Base-by-base conservation (phyloP, 2,797 vertebrate species). In the Otolemur crassicaudatus region DNA sequence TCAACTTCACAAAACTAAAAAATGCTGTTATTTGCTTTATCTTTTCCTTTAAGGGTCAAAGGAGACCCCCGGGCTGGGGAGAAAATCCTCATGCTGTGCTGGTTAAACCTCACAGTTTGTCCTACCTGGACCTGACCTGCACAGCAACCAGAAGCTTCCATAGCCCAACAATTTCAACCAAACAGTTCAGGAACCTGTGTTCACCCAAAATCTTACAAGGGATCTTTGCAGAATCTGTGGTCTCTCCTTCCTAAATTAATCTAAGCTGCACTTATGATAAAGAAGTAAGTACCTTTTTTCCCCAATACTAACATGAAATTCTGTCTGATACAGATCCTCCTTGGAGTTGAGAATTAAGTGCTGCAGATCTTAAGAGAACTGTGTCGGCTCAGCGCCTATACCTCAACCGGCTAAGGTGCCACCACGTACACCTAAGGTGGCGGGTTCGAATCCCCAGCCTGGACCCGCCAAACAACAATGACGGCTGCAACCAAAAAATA, bases 181-280 rank as follows among this genome's bases (percentile, higher is more conserved):
- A 76, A 40, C 1, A 85, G 31, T 76, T 89, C 72, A 46, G 96
- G 46, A 76, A n/a, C 80, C 6, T 3, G 10, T 34, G 37, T 23
- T 80, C 49, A 17, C 63, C 16, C 31, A 80, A 37, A 40, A 94
- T 61, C 43, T 34, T 70, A 2, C 27, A 19, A 40, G 49, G 60
- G 81, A 92, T 34, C 27, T 94, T 90, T 37, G 79, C 43, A 63
- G 19, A 79, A 56, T 31, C 53, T 63, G 5, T 25, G 67, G 86
- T 61, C 49, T 84, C 91, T 82, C 53, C 86, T 82, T 96, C 97
- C 40, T 63, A 60, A 84, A 86, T 20, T 60, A 67, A 84, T 87
- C 19, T 80, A 1, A 86, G 22, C 75, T 60, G 70, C 9, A 25
- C 34, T 22, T 81, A n/a, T 87, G 84, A 37, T 63, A 49, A 93